These are phyloP conservation scores for Oryctes rhinoceros DNA, from an alignment of 1,140 invertebrate species.

Conservation along the genomic window DNA sequence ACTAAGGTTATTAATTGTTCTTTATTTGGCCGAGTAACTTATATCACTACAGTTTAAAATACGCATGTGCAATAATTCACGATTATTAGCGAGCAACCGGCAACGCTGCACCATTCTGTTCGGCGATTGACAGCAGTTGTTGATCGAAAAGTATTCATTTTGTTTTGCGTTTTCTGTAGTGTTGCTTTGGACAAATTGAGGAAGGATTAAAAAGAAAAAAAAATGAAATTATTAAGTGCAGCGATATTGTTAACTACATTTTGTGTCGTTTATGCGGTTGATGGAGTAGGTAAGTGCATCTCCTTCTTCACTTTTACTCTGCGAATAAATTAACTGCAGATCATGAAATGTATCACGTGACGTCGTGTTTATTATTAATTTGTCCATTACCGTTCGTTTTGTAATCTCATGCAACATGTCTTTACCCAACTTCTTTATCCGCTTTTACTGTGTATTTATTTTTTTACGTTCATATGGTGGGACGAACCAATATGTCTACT, in stretches of 20 bases:
- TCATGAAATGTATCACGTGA: conserved; percentile 25
- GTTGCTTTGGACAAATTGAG: background rate
- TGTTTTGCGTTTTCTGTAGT: background rate
- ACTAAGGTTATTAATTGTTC: too few species aligned
- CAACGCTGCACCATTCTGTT: background rate
- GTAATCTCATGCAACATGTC: background rate
- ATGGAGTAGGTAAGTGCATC: background rate
- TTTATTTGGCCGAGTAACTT: background rate
- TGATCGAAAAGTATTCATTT: background rate
- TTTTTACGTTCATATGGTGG: background rate
- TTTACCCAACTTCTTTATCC: background rate
- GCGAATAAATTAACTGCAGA: background rate
- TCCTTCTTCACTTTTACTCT: background rate
- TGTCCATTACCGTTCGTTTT: background rate
- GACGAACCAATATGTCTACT: conserved; percentile 3
- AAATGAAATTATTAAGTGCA: background rate
- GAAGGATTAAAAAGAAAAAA: background rate
- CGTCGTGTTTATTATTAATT: background rate
- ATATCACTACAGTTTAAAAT: background rate
- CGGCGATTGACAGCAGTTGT: background rate
- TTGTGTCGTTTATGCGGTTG: background rate
- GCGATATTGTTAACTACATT: background rate
- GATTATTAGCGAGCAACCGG: background rate
- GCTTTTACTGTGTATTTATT: background rate
- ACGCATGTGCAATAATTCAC: conserved; percentile 17